Evolutionary conservation across 1,140 invertebrate genomes (phyloP), one percentile per base, ranked within the genome.

Genomic region (Chironomus striatipennis): DNA sequence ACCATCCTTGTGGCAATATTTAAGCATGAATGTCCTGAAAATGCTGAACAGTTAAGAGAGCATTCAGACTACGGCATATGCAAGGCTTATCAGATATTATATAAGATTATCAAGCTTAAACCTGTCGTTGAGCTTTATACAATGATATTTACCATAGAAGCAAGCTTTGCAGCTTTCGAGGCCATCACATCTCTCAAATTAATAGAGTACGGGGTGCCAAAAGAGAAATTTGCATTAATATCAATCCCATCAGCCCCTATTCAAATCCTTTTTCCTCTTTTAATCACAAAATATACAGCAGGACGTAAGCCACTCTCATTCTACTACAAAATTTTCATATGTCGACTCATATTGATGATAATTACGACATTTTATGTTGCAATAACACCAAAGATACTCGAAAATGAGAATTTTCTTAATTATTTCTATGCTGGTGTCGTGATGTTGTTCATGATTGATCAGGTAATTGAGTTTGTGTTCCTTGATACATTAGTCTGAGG

Each of bases 91-190:
- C 87, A 88, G 75, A 87, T 93, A 65, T 84, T 99, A 1, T 89
- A 89, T 79, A 87, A 90, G 74, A 98, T 99, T 77, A 86, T 98
- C 0, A 89, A 89, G 80, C 86, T 98, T 77, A 91, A 91, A 43
- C 87, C 93, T 1, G 90, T 99, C n/a, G 87, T 89, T 77, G 88
- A 85, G 0, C 87, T 97, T 75, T 88, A 92, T 47, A 77, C 91
- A 1, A 90, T 98, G 73, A 84, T 98, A 65, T 87, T 99, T 72
- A 98, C 97, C 10, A 90, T 90, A 8, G 98, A 98, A 88, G 94
- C 96, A 77, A 95, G 94, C 17, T 99, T 99, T 86, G 91, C 95
- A 74, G 94, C 97, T 15, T 90, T 92, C 76, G 98, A 99, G 86
- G 89, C 93, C 42, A 93, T 98, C 0, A 97, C 97, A 18, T 91